Base-by-base conservation (phyloP, 1,140 invertebrate genomes). In the Brachionus rotundiformis region DNA sequence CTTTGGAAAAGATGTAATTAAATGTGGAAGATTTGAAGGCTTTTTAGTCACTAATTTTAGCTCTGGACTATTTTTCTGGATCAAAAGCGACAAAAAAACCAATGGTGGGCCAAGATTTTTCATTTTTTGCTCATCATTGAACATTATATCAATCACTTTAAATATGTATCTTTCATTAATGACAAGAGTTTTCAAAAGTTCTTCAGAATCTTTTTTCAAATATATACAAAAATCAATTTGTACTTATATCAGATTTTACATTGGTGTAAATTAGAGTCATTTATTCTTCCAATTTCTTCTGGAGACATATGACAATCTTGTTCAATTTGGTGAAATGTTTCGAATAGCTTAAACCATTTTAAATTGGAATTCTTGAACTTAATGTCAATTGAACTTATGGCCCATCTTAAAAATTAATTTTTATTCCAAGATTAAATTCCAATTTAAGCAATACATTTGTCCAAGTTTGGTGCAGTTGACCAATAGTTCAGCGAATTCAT, bases 301-400 rank as follows among this genome's bases (percentile, higher is more conserved):
- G n/a, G 3, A 0, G 10, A 3, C 31, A 68, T 33, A 19, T 19
- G 10, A 33, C 29, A 33, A 68, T 68, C 29, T 19, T 13, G 63
- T 8, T 68, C 63, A 3, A 6, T 19, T 0, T 16, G 16, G 36
- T 16, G 27, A 68, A 68, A 33, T 19, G 31, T 36, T 33, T 68
- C 63, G 19, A 68, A 68, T 4, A 68, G 63, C 33, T 68, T 68
- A 8, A 68, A 68, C 63, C 63, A 68, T 36, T 68, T 68, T 33
- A 31, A 33, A 13, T 68, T 39, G 0, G 31, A 68, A 68, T 68
- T 33, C 36, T 68, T 68, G 63, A 68, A 68, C 36, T 19, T 13
- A 36, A 68, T 68, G 33, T 68, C 63, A 68, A 68, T 68, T 19
- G 63, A 68, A 33, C 63, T 68, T 68, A 68, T 68, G 16, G 29